These are phyloP conservation scores for Betta splendens DNA, from an alignment of 2,797 vertebrate species.

Conservation along the genomic window DNA sequence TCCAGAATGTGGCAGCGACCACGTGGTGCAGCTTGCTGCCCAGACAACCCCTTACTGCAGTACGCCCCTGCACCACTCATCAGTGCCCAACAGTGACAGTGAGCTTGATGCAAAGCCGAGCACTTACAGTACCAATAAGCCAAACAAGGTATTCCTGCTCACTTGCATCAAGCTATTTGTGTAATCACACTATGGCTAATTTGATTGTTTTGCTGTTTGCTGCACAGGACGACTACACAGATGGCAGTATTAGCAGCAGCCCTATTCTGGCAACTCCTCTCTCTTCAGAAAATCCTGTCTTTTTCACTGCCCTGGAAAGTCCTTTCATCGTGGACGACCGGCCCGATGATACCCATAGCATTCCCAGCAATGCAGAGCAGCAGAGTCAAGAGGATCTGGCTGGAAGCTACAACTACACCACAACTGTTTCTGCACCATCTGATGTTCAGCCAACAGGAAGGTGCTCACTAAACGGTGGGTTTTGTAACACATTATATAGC, in stretches of 20 bases:
- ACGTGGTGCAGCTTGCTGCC: conserved; percentile 86
- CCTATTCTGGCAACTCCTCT: conserved; percentile 30
- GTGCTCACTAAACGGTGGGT: conserved; percentile 52
- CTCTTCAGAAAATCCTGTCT: conserved; percentile 48
- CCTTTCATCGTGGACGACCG: conserved; percentile 63
- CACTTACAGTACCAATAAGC: conserved; percentile 29
- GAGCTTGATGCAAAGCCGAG: conserved; percentile 19
- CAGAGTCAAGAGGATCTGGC: conserved; percentile 67
- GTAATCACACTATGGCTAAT: no score
- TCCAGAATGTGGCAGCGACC: conserved; percentile 90
- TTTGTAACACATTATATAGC: no score
- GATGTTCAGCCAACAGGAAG: conserved; percentile 25
- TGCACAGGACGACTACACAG: conserved; percentile 39
- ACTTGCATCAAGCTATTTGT: not conserved
- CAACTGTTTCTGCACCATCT: conserved; percentile 15
- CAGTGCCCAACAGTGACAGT: conserved; percentile 32
- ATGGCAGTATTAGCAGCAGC: conserved; percentile 39
- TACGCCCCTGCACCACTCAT: conserved; percentile 57
- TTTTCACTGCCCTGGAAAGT: conserved; percentile 66
- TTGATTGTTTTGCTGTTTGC: not conserved
- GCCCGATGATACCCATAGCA: conserved; percentile 35
- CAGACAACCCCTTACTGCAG: conserved; percentile 68
- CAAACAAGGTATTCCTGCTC: conserved; percentile 46
- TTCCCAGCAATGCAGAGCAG: conserved; percentile 55
- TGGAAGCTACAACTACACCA: conserved; percentile 70